Percentiles rank a stretch among this genome's conserved stretches.
Conservation (phyloP, 2,113 vertebrate species). For the Zeus faber region DNA sequence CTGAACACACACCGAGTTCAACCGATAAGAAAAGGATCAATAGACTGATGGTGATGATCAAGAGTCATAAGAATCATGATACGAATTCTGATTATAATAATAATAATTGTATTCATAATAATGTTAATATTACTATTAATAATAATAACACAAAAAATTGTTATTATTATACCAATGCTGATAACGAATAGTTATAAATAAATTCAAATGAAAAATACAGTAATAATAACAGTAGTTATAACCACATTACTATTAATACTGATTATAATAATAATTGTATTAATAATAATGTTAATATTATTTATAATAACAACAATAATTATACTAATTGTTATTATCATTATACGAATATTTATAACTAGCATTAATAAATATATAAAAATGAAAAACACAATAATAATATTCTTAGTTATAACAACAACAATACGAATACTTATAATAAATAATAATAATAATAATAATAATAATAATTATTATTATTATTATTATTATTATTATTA, state of each 20-base stretch:
- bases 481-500: background rate
- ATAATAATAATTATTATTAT: conserved; percentile 5
- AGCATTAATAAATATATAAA: conserved; percentile 12
- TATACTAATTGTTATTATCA: background rate
- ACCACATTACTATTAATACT: background rate
- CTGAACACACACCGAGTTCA: too few species aligned
- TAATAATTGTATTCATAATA: background rate
- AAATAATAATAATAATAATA: conserved; percentile 20
- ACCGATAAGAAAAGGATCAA: too few species aligned
- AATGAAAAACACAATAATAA: conserved; percentile 21
- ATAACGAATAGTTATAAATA: too few species aligned
- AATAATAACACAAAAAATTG: background rate
- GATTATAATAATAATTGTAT: background rate
- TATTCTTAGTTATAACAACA: conserved; percentile 16
- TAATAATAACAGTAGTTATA: too few species aligned
- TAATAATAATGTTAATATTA: background rate
- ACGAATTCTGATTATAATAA: background rate
- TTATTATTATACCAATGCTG: background rate
- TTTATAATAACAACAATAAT: background rate
- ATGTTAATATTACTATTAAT: background rate
- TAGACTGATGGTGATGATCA: too few species aligned
- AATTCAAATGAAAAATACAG: too few species aligned
- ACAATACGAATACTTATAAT: conserved; percentile 17
- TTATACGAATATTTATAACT: background rate
- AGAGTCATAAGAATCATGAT: too few species aligned